phyloP scores from a whole-genome alignment of 2,113 vertebrate species.

The Leucoraja erinaceus region DNA sequence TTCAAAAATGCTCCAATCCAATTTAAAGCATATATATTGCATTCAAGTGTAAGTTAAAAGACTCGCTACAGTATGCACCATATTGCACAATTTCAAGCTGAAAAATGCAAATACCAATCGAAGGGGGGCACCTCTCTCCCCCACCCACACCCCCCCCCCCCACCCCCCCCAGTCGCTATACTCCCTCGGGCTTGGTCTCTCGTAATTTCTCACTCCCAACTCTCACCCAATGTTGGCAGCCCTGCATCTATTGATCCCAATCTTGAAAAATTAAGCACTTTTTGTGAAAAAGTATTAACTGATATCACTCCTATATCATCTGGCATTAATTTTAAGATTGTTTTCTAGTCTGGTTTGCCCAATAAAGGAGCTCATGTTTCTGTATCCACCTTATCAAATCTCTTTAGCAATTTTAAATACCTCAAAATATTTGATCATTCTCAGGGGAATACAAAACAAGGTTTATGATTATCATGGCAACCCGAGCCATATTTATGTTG shows the following conservation, averaged over 20 bases:
- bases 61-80: too few relatives aligned
- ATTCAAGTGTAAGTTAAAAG: too few relatives aligned
- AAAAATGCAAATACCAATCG: too few relatives aligned
- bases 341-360: neutral
- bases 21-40: too few relatives aligned
- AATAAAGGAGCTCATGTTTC: neutral
- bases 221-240: too few relatives aligned
- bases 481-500: neutral
- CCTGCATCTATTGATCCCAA: neutral
- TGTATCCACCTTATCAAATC: neutral
- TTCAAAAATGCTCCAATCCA: too few relatives aligned
- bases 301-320: neutral
- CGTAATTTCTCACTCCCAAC: too few relatives aligned
- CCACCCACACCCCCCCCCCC: too few relatives aligned
- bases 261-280: neutral
- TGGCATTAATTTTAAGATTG: neutral
- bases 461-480: neutral
- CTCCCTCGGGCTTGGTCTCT: too few relatives aligned
- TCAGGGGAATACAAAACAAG: neutral
- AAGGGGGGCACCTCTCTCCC: too few relatives aligned
- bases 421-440: neutral
- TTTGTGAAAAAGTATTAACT: neutral
- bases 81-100: too few relatives aligned
- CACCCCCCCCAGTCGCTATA: too few relatives aligned
- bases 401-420: neutral